Conservation (phyloP, 2,888 invertebrate genomes). For the Argynnis bischoffii region DNA sequence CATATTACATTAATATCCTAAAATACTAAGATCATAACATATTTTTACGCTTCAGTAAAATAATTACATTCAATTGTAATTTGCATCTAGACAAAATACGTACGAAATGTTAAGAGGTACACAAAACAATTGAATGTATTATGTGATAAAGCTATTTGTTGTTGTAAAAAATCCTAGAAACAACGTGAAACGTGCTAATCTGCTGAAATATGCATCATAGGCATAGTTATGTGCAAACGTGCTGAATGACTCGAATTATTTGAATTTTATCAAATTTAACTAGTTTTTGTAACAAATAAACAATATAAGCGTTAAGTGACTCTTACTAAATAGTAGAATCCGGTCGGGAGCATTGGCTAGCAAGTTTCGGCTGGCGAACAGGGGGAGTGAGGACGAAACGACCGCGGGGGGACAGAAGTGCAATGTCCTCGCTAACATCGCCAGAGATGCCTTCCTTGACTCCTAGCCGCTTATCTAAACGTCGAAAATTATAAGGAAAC, state of each 20-base stretch:
- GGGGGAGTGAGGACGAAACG: constrained; percentile 66
- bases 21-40: too few relatives aligned
- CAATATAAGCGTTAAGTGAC: constrained; percentile 46
- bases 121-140: neutral
- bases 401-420: constrained; percentile 67
- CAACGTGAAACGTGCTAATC: constrained; percentile 29
- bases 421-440: constrained; percentile 81
- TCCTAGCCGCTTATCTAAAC: constrained; percentile 57
- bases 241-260: constrained; percentile 12
- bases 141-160: constrained; percentile 20
- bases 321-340: constrained; percentile 71
- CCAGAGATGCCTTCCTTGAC: constrained; percentile 67
- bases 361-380: constrained; percentile 71
- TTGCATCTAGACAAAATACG: constrained; percentile 1
- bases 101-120: neutral
- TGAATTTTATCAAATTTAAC: constrained; percentile 18
- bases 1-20: too few relatives aligned
- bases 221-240: constrained; percentile 32
- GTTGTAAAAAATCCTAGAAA: constrained; percentile 18
- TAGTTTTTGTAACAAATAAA: constrained; percentile 40
- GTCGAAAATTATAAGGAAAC: constrained; percentile 59
- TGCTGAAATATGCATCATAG: constrained; percentile 29
- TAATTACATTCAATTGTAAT: too few relatives aligned
- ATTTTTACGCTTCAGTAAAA: too few relatives aligned
- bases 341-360: constrained; percentile 73